These are phyloP conservation scores for Tenebrio molitor DNA, from an alignment of 1,140 invertebrate genomes.

Conservation along the genomic window DNA sequence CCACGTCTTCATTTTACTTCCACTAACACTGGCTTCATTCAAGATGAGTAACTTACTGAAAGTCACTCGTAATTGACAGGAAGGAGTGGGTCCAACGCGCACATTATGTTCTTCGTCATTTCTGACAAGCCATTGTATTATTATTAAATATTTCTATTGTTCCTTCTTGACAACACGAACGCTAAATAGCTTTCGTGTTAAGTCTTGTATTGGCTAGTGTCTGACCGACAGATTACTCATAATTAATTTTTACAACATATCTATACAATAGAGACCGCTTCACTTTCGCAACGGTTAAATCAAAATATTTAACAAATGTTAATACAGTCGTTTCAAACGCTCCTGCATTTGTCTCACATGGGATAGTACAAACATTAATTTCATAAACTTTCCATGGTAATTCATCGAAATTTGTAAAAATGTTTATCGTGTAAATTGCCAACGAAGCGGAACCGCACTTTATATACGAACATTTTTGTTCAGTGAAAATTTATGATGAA, in stretches of 20 bases:
- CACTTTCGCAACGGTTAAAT: too few relatives aligned
- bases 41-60: constrained; percentile 28
- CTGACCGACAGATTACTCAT: background rate
- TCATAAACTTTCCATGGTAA: too few relatives aligned
- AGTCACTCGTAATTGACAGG: constrained; percentile 41
- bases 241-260: background rate
- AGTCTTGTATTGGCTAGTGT: constrained; percentile 4
- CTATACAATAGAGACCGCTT: too few relatives aligned
- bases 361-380: too few relatives aligned
- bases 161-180: constrained; percentile 25
- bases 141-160: constrained; percentile 48
- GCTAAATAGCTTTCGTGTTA: constrained; percentile 39
- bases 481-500: too few relatives aligned
- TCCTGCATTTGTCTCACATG: too few relatives aligned
- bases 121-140: constrained; percentile 45
- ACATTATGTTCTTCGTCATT: constrained; percentile 35
- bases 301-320: too few relatives aligned
- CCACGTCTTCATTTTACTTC: background rate
- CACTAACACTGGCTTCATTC: background rate
- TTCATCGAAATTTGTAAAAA: too few relatives aligned
- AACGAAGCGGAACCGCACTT: too few relatives aligned
- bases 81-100: constrained; percentile 22
- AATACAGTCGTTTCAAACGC: too few relatives aligned
- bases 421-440: too few relatives aligned
- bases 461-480: too few relatives aligned